These are phyloP conservation scores for Coptodon rendalli DNA, from an alignment of 2,113 vertebrate species.

Conservation along the genomic window DNA sequence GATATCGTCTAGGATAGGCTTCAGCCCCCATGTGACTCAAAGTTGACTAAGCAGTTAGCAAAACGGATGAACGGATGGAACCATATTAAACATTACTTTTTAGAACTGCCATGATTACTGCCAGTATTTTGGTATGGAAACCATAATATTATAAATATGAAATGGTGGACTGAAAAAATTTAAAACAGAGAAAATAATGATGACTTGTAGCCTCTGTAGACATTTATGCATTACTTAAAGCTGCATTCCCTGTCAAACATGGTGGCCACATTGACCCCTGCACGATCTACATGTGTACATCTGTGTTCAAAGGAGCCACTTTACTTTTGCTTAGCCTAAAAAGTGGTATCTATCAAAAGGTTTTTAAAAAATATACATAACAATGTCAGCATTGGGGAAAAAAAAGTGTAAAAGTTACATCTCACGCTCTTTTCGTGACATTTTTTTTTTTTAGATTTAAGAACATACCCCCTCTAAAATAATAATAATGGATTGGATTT, in stretches of 20 bases:
- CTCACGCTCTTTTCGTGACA: not conserved
- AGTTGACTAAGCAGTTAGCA: not conserved
- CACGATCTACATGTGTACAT: not conserved
- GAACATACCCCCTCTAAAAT: not conserved
- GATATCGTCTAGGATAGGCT: not conserved
- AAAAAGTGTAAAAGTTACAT: not conserved
- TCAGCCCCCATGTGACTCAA: not conserved
- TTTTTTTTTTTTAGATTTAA: not conserved
- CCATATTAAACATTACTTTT: not conserved
- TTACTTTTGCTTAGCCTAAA: not conserved
- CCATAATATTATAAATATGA: not conserved
- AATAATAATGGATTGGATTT: too few species aligned
- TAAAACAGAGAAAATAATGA: not conserved
- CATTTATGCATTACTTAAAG: not conserved
- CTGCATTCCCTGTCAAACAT: not conserved
- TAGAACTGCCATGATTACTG: not conserved
- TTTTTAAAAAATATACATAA: not conserved
- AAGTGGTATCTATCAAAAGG: not conserved
- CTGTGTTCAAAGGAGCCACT: not conserved
- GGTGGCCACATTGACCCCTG: fast-evolving
- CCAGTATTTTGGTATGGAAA: not conserved
- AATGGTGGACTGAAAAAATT: not conserved
- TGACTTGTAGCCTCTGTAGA: not conserved
- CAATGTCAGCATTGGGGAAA: not conserved
- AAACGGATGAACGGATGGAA: not conserved